These are phyloP conservation scores for Rhynchomys soricoides DNA, from an alignment of 2,113 vertebrate species.

Conservation along the genomic window DNA sequence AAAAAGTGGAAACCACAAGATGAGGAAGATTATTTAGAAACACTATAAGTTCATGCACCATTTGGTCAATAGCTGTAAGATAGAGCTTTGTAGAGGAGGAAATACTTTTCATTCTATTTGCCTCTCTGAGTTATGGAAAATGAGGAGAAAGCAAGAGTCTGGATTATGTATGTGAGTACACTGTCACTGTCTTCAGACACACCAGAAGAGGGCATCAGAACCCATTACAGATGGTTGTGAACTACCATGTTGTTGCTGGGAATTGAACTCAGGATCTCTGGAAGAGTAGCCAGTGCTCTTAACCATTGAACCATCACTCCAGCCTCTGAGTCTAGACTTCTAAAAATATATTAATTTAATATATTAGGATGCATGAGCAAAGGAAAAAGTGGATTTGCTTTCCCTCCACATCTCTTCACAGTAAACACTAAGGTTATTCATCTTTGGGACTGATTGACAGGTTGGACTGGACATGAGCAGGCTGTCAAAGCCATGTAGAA, in stretches of 20 bases:
- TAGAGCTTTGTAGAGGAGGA: not conserved
- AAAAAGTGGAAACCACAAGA: not conserved
- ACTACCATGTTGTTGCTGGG: too few relatives aligned
- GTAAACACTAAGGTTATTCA: conserved; percentile 21
- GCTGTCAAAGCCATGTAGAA: not conserved
- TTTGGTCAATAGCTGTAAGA: not conserved
- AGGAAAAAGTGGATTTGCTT: not conserved
- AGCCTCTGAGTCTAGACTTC: not conserved
- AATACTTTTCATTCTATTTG: conserved; percentile 22
- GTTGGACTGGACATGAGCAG: not conserved
- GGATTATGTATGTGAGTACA: not conserved
- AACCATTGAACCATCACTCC: too few relatives aligned
- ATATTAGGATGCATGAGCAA: not conserved
- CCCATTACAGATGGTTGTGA: too few relatives aligned
- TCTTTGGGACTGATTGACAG: not conserved
- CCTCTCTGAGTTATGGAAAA: conserved; percentile 39
- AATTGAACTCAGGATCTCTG: too few relatives aligned
- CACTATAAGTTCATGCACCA: not conserved
- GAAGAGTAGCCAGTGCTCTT: too few relatives aligned
- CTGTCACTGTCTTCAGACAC: too few relatives aligned
- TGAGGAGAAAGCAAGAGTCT: not conserved
- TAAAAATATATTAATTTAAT: conserved; percentile 36
- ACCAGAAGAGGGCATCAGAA: too few relatives aligned
- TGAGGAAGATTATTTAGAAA: not conserved
- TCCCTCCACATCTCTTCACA: not conserved